Evolutionary conservation across 2,797 vertebrate species (phyloP).

Genomic region (Myotis myotis): DNA sequence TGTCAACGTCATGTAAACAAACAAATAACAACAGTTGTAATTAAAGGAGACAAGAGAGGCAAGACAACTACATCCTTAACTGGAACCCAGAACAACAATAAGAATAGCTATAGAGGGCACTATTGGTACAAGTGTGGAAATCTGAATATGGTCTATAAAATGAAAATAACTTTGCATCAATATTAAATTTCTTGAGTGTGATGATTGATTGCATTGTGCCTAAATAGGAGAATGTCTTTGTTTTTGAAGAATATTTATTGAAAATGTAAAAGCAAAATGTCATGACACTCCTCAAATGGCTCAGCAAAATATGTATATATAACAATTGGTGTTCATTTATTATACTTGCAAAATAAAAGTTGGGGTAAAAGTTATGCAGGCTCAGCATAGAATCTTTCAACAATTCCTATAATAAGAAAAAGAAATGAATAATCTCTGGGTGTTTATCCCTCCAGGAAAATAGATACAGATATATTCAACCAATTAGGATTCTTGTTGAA

Average conservation of each 20-base stretch:
- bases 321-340: background rate
- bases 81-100: background rate
- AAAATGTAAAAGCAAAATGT: background rate
- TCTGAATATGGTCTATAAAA: background rate
- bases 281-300: background rate
- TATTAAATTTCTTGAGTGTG: background rate
- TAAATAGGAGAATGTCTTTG: background rate
- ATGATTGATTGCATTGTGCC: background rate
- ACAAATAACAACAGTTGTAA: background rate
- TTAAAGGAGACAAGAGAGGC: background rate
- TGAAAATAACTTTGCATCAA: background rate
- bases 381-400: background rate
- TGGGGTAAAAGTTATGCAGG: background rate
- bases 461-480: background rate
- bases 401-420: background rate
- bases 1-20: background rate
- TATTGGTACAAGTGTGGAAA: background rate
- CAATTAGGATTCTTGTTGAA: background rate
- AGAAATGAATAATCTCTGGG: background rate
- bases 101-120: background rate
- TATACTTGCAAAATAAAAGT: constrained; percentile 1
- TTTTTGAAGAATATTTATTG: background rate
- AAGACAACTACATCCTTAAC: background rate
- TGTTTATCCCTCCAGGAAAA: background rate
- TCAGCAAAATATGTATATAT: background rate